These are phyloP conservation scores for Megastigmus dorsalis DNA, from an alignment of 2,888 invertebrate species.

Conservation along the genomic window DNA sequence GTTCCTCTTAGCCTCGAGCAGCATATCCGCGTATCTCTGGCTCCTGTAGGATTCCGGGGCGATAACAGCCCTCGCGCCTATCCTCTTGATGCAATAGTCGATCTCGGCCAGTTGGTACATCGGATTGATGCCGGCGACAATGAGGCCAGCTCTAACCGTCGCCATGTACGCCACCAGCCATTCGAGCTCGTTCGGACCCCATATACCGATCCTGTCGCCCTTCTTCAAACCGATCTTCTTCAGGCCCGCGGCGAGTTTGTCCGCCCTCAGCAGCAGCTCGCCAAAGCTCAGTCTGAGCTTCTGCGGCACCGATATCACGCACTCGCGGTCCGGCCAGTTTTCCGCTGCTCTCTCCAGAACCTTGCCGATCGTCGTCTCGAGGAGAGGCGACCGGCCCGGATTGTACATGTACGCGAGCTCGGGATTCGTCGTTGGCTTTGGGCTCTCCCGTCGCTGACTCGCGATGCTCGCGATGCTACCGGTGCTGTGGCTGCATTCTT, in stretches of 20 bases:
- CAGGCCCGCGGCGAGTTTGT: slow-evolving; percentile 84
- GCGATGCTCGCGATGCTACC: too few relatives aligned
- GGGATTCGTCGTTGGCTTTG: too few relatives aligned
- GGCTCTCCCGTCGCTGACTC: too few relatives aligned
- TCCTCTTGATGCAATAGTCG: slow-evolving; percentile 83
- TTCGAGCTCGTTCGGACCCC: slow-evolving; percentile 85
- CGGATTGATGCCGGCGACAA: slow-evolving; percentile 87
- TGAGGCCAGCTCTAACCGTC: slow-evolving; percentile 82
- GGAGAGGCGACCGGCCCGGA: slow-evolving; percentile 75
- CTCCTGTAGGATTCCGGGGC: slow-evolving; percentile 79
- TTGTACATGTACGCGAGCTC: slow-evolving; percentile 74
- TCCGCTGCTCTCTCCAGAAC: slow-evolving; percentile 76
- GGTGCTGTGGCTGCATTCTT: neutral
- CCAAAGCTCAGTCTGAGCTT: slow-evolving; percentile 76
- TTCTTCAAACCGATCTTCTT: slow-evolving; percentile 80
- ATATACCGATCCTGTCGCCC: slow-evolving; percentile 87
- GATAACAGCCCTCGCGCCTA: slow-evolving; percentile 81
- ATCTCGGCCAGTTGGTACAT: slow-evolving; percentile 83
- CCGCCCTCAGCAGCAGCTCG: slow-evolving; percentile 78
- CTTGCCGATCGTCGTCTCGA: slow-evolving; percentile 78
- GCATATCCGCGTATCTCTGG: slow-evolving; percentile 81
- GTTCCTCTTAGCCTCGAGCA: slow-evolving; percentile 74
- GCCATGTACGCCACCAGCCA: slow-evolving; percentile 86
- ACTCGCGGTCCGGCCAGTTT: slow-evolving; percentile 77
- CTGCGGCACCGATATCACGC: slow-evolving; percentile 77